Evolutionary conservation across 2,888 invertebrate genomes (phyloP), one percentile per base, ranked within the genome.

Genomic region (Elegia similella): DNA sequence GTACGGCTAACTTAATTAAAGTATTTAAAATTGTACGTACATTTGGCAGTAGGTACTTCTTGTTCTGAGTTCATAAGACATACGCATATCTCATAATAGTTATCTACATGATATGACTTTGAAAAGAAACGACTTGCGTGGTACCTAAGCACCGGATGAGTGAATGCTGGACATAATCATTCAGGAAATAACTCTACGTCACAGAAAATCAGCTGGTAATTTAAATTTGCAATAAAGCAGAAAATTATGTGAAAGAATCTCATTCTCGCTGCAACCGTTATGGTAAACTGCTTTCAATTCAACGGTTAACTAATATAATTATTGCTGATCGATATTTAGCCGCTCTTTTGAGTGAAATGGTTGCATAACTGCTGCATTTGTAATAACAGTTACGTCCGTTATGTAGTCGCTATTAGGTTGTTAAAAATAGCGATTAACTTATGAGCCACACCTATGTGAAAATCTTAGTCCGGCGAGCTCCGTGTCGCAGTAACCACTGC

Each of bases 221-320:
- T 34, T 50, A 38, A 17, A 50, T 50, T 34, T 0, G 34, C 50
- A 50, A 16, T 34, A 50, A 34, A 50, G 17, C 50, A 17, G 50
- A 50, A 50, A 34, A 50, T 50, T 34, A 34, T 34, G 50, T 34
- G 50, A 50, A 50, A 50, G 50, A 50, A 50, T 34, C 50, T 50
- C 38, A 17, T 50, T 50, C 34, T 50, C 34, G 50, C 34, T 15
- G 34, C 34, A 50, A 50, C 50, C 34, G 50, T 50, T 38, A 34
- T 50, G 50, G 50, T 50, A 50, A 50, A 50, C 34, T 50, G 32
- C 16, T 50, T 34, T 17, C 34, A 50, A 50, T 50, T 50, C 34
- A 1, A 50, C 50, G 50, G 50, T 50, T 34, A 32, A 47, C 16
- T 50, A 34, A 50, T 12, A 50, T 34, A 50, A 50, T 34, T 50